Evolutionary conservation across 23 tunicate genomes (phyloP).

Genomic region (Trididemnum nubilum): DNA sequence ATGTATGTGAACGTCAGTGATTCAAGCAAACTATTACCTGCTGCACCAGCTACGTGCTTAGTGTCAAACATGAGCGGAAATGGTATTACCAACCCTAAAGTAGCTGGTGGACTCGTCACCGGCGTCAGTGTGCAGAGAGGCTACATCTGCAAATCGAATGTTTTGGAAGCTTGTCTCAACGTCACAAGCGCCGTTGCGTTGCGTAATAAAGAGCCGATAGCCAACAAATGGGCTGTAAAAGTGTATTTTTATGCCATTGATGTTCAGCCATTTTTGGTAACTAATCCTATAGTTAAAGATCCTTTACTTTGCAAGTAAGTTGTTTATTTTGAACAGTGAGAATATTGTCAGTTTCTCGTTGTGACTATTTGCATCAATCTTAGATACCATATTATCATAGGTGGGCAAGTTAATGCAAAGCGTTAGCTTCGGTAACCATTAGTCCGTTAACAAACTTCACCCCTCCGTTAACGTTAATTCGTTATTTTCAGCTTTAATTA

Average conservation of each 20-base stretch:
- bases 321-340: too few species aligned
- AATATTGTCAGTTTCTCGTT: too few species aligned
- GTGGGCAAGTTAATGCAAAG: too few species aligned
- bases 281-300: constrained; percentile 39
- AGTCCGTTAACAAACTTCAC: too few species aligned
- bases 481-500: too few species aligned
- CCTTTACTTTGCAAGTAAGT: constrained; percentile 80
- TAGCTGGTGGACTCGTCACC: constrained; percentile 16
- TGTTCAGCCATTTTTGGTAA: constrained; percentile 75
- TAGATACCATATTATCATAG: too few species aligned
- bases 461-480: too few species aligned
- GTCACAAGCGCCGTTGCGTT: neutral
- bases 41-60: constrained; percentile 4
- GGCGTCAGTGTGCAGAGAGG: constrained; percentile 58
- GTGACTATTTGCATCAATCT: too few species aligned
- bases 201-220: neutral
- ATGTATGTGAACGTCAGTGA: constrained; percentile 18
- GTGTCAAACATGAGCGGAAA: constrained; percentile 1
- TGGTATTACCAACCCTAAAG: neutral
- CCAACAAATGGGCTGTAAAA: constrained; percentile 28
- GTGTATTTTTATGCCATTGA: constrained; percentile 38
- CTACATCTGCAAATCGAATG: constrained; percentile 23
- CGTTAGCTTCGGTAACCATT: too few species aligned
- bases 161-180: neutral
- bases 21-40: constrained; percentile 2